These are phyloP conservation scores for Odontocerum albicorne DNA, from an alignment of 2,888 invertebrate genomes.

Conservation along the genomic window DNA sequence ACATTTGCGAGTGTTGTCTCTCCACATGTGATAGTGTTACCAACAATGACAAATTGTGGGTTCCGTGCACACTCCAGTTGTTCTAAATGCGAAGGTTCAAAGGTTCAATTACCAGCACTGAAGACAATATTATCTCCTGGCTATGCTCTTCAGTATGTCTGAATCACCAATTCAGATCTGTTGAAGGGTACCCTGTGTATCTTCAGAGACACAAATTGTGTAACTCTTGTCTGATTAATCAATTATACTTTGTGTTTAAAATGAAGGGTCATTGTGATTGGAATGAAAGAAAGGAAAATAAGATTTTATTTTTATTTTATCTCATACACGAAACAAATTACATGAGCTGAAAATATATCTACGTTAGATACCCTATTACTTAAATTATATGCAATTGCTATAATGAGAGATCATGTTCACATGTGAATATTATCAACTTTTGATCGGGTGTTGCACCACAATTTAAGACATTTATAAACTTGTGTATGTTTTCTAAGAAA, in stretches of 20 bases:
- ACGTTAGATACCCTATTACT: conserved; percentile 35
- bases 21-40: too few relatives aligned
- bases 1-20: too few relatives aligned
- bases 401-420: conserved; percentile 36
- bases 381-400: conserved; percentile 34
- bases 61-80: too few relatives aligned
- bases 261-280: not conserved
- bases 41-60: too few relatives aligned
- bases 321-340: conserved; percentile 37
- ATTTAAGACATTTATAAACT: conserved; percentile 23
- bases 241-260: not conserved
- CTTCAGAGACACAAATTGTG: too few relatives aligned
- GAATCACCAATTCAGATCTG: too few relatives aligned
- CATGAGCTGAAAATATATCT: conserved; percentile 37
- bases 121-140: too few relatives aligned
- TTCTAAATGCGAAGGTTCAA: too few relatives aligned
- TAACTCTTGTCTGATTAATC: too few relatives aligned
- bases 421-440: conserved; percentile 22
- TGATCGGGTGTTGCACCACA: conserved; percentile 8
- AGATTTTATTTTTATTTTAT: conserved; percentile 31
- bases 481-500: conserved; percentile 35
- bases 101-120: too few relatives aligned
- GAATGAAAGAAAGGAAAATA: conserved; percentile 2
- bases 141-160: too few relatives aligned
- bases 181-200: too few relatives aligned